These are phyloP conservation scores for Aeoliscus strigatus DNA, from an alignment of 2,797 vertebrate genomes.

Conservation along the genomic window DNA sequence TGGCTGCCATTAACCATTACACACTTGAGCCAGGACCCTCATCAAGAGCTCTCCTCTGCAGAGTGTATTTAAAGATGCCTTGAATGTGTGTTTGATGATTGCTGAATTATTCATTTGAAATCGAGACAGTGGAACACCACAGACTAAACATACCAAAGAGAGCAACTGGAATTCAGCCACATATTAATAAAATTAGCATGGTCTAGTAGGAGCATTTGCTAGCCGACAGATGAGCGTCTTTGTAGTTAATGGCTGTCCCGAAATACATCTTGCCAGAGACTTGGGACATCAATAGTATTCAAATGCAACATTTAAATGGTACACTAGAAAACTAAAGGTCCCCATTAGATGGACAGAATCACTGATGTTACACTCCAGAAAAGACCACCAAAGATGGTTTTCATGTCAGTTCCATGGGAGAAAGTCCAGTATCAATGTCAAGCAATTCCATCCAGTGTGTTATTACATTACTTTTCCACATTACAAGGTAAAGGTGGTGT, in stretches of 20 bases:
- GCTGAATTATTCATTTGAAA: conserved; percentile 75
- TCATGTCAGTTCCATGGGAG: conserved; percentile 17
- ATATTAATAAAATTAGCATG: conserved; percentile 71
- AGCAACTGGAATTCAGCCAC: conserved; percentile 66
- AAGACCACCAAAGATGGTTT: conserved; percentile 64
- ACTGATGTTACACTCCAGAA: conserved; percentile 44
- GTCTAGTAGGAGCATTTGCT: conserved; percentile 68
- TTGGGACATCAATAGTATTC: conserved; percentile 74
- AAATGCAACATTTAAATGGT: conserved; percentile 69
- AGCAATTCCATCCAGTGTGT: too few species aligned
- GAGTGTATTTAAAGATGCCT: conserved; percentile 65
- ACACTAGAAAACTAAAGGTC: conserved; percentile 55
- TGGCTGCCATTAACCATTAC: conserved; percentile 63
- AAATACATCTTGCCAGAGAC: conserved; percentile 57
- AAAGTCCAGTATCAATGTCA: neutral
- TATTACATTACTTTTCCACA: too few species aligned
- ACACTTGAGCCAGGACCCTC: conserved; percentile 57
- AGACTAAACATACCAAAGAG: conserved; percentile 67
- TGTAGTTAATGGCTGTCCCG: conserved; percentile 74
- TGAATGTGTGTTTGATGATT: conserved; percentile 71
- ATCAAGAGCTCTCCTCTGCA: conserved; percentile 62
- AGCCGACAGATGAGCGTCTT: conserved; percentile 66
- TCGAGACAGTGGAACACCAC: conserved; percentile 70
- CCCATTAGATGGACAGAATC: conserved; percentile 63
- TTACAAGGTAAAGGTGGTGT: too few species aligned